A percentile compares a stretch with the other conserved stretches of the same genome.
Evolutionary conservation across 92 coral and sea anemone species (phyloP).

Genomic region (Phymanthus crucifer): DNA sequence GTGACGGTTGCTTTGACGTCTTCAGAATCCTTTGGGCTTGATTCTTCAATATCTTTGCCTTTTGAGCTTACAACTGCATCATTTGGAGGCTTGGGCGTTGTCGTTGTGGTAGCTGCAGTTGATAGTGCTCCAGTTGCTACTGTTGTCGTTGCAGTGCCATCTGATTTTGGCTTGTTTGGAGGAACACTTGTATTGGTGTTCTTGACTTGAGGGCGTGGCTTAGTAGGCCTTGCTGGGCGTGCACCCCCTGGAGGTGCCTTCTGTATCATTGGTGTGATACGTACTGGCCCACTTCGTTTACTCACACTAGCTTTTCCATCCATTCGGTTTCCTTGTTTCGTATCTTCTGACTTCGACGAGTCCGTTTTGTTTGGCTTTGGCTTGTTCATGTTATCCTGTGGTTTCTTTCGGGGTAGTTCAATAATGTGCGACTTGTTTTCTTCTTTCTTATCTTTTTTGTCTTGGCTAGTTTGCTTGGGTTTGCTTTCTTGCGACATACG

Average conservation of each 20-base stretch:
- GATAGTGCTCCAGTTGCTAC: constrained; percentile 29
- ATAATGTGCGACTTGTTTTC: constrained; percentile 58
- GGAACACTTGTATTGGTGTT: constrained; percentile 47
- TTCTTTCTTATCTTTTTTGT: constrained; percentile 68
- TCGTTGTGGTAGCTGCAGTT: constrained; percentile 16
- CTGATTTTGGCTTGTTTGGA: constrained; percentile 39
- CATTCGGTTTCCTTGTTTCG: constrained; percentile 33
- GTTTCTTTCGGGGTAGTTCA: constrained; percentile 64
- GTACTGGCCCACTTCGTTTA: constrained; percentile 49
- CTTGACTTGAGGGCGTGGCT: constrained; percentile 53
- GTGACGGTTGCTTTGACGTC: constrained; percentile 51
- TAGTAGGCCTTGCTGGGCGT: constrained; percentile 34
- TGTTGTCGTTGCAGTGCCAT: constrained; percentile 3
- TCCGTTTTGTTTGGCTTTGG: constrained; percentile 69
- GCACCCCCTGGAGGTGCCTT: constrained; percentile 36
- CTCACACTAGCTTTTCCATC: constrained; percentile 63
- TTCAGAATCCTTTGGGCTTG: constrained; percentile 67
- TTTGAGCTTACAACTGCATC: constrained; percentile 39
- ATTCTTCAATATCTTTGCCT: constrained; percentile 37
- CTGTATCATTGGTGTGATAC: constrained; percentile 58
- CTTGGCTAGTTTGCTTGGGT: constrained; percentile 64
- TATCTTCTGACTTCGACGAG: constrained; percentile 56
- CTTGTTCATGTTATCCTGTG: constrained; percentile 60
- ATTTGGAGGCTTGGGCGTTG: constrained; percentile 30
- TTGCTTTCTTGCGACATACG: constrained; percentile 57